Percentiles rank a stretch among this genome's conserved stretches.
Conservation (phyloP, 2,888 invertebrate genomes). For the Heteropelma amictum region DNA sequence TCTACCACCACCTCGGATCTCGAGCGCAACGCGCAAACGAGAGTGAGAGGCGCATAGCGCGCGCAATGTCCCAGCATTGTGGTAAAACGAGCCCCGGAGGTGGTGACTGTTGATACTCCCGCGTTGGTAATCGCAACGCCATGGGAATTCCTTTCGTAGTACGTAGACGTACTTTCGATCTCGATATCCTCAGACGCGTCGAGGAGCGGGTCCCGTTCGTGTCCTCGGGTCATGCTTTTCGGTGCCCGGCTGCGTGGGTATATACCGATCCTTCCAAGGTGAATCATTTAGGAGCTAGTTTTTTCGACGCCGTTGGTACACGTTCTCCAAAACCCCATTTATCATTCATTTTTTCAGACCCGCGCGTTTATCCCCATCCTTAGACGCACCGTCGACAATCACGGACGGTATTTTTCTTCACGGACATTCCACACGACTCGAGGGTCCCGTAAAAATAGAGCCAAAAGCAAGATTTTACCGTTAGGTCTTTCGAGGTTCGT, state of each 20-base stretch:
- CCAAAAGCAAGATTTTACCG: neutral
- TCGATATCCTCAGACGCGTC: conserved; percentile 26
- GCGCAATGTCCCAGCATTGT: conserved; percentile 20
- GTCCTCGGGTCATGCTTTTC: neutral
- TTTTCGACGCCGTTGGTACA: too few relatives aligned
- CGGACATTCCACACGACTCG: neutral
- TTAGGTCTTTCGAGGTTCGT: too few relatives aligned
- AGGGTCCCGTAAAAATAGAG: neutral
- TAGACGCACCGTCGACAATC: too few relatives aligned
- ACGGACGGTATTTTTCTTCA: too few relatives aligned
- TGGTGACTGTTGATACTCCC: conserved; percentile 41
- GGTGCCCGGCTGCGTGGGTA: neutral
- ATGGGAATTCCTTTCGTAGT: conserved; percentile 42
- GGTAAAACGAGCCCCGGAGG: conserved; percentile 45
- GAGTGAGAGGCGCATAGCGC: conserved; percentile 51
- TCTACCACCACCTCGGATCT: conserved; percentile 35
- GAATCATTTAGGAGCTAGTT: too few relatives aligned
- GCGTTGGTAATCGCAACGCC: conserved; percentile 29
- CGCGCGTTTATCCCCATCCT: too few relatives aligned
- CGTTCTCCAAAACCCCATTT: too few relatives aligned
- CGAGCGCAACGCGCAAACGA: conserved; percentile 33
- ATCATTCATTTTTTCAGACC: too few relatives aligned
- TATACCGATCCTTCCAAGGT: too few relatives aligned
- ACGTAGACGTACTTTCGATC: conserved; percentile 46
- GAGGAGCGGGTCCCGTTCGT: conserved; percentile 46